Evolutionary conservation across 2,888 invertebrate species (phyloP).

Genomic region (Frankliniella intonsa): DNA sequence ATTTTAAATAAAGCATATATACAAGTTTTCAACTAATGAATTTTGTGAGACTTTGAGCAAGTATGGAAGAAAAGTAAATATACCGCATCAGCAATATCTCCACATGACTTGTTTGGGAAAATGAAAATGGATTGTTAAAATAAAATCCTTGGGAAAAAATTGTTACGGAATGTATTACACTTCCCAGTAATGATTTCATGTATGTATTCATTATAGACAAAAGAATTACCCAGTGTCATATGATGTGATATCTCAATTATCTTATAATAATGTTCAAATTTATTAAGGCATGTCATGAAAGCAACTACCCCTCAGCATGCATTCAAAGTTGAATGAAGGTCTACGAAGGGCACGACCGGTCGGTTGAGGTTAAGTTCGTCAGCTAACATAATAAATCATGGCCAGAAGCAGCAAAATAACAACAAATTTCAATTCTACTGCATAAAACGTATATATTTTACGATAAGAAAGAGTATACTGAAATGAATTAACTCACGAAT

Average conservation of each 20-base stretch:
- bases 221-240: neutral
- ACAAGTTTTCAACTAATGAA: neutral
- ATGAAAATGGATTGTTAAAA: too few species aligned
- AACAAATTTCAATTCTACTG: neutral
- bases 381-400: neutral
- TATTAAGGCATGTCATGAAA: constrained; percentile 22
- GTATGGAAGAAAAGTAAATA: neutral
- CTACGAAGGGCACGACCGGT: constrained; percentile 19
- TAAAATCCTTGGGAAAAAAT: too few species aligned
- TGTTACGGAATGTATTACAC: too few species aligned
- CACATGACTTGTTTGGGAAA: neutral
- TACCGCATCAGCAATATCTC: neutral
- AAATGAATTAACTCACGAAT: constrained; percentile 17
- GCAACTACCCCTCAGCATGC: constrained; percentile 12
- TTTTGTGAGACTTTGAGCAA: neutral
- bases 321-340: constrained; percentile 20
- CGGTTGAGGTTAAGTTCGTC: constrained; percentile 15
- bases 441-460: neutral
- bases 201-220: neutral
- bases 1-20: neutral
- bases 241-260: neutral
- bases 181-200: too few species aligned
- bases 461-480: neutral
- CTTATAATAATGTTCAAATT: neutral
- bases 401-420: constrained; percentile 19